Base-by-base conservation (phyloP, 2,888 invertebrate genomes). In the Glaucopsyche alexis region DNA sequence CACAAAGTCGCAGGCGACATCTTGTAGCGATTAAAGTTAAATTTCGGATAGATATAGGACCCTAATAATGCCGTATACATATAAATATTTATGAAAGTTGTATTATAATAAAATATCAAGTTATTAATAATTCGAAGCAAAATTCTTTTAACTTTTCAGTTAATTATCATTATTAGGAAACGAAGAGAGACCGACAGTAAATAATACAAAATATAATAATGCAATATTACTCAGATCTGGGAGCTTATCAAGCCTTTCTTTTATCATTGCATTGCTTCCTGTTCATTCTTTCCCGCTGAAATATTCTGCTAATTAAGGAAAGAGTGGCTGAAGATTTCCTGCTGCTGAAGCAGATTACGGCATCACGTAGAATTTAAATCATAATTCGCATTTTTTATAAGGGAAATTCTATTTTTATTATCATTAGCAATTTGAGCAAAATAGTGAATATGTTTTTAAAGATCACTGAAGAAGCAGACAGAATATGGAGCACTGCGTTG, bases 281-380 rank as follows among this genome's bases (percentile, higher is more conserved):
- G 88, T 86, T 88, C 86, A 83, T 82, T 87, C 87, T 88, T 88
- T 88, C 82, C 82, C 79, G 83, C 81, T 87, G 86, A 89, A 89
- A 89, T 89, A 90, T 90, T 89, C 88, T 85, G 87, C 89, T 90
- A 90, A 90, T 91, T 90, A 91, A 90, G 88, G 87, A 88, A 88
- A 84, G 85, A 90, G 87, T 87, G 87, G 83, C 88, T 87, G 86
- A 87, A 89, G 88, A 89, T 88, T 90, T 90, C 88, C 49, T 49
- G 69, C 88, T 89, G 87, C 87, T 88, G 85, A 82, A 87, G 88
- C 87, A 89, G 89, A 89, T 89, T 89, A 89, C 87, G 82, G 16
- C 67, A 87, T 85, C 85, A 75, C 83, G 85, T 85, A 84, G 88
- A 89, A 88, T 86, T 83, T 87, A 81, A 83, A 84, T 85, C 81